Evolutionary conservation across 2,888 invertebrate species (phyloP).

Genomic region (Dendrolimus pini): DNA sequence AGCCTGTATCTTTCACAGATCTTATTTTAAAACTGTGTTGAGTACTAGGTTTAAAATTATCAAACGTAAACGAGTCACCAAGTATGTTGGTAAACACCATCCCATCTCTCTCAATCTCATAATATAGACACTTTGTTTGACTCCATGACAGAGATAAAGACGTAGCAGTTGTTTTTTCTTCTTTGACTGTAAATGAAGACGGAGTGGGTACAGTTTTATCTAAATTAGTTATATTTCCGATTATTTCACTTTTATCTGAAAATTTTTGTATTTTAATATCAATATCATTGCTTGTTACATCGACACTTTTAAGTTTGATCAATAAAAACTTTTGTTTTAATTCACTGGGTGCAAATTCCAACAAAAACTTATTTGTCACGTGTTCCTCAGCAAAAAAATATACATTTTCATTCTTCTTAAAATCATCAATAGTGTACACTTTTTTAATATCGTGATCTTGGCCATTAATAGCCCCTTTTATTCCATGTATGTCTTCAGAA

Average conservation of each 20-base stretch:
- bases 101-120: constrained; percentile 58
- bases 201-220: constrained; percentile 27
- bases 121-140: constrained; percentile 18
- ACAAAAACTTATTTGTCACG: constrained; percentile 45
- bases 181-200: constrained; percentile 22
- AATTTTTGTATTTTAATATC: constrained; percentile 47
- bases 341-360: constrained; percentile 17
- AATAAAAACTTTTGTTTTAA: constrained; percentile 41
- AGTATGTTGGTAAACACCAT: constrained; percentile 43
- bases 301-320: constrained; percentile 44
- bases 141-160: constrained; percentile 44
- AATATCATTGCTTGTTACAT: constrained; percentile 42
- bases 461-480: constrained; percentile 47
- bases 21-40: constrained; percentile 49
- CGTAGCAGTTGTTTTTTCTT: constrained; percentile 30
- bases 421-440: constrained; percentile 39
- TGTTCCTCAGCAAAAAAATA: constrained; percentile 44
- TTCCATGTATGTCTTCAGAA: constrained; percentile 26
- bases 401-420: constrained; percentile 33
- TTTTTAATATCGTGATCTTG: constrained; percentile 27
- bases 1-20: constrained; percentile 30
- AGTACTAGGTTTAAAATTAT: constrained; percentile 32
- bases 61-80: constrained; percentile 32
- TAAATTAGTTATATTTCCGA: constrained; percentile 25
- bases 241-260: constrained; percentile 27